Evolutionary conservation across 1,140 invertebrate species (phyloP), one percentile per base, ranked within the genome.

Genomic region (Eriocheir sinensis): DNA sequence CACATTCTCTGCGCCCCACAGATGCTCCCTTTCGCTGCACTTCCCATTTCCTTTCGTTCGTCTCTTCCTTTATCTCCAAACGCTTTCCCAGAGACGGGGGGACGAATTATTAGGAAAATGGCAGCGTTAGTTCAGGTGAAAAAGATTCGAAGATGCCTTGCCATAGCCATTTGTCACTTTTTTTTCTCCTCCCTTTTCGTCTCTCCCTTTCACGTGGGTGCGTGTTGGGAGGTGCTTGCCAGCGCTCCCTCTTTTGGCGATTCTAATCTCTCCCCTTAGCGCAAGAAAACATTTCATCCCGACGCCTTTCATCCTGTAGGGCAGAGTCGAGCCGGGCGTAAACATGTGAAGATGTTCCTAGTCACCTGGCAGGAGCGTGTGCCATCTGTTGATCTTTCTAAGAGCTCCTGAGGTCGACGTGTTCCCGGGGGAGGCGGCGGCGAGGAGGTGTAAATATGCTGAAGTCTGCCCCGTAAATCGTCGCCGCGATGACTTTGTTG

Each of bases 91-190:
- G 38, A 40, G 53, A 53, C 27, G 88, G 27, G n/a, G 27, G 41
- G 53, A 83, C 38, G 91, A 92, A 79, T 92, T 81, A 92, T 85
- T 92, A 83, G 80, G 80, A 85, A 81, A 83, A 83, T 36, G 27
- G 40, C 40, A 92, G 83, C 80, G 53, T 48, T 72, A 79, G 41
- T 48, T 30, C 12, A 92, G 80, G 41, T 32, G 91, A 83, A 92
- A 92, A 92, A 92, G 80, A 32, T 85, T 53, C 81, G 85, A 80
- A 44, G 41, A 92, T 48, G 81, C 36, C 30, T 92, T 85, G 0
- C 40, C 41, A 85, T 85, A 92, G 79, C 83, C 91, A 85, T 92
- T 92, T 92, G 91, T 92, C 80, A 85, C 27, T 32, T 85, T 17
- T 85, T 92, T 36, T 53, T 53, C 41, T 40, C 44, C 41, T 85